Base-by-base conservation (phyloP, 1,140 invertebrate genomes). In the Drosophila virilis region DNA sequence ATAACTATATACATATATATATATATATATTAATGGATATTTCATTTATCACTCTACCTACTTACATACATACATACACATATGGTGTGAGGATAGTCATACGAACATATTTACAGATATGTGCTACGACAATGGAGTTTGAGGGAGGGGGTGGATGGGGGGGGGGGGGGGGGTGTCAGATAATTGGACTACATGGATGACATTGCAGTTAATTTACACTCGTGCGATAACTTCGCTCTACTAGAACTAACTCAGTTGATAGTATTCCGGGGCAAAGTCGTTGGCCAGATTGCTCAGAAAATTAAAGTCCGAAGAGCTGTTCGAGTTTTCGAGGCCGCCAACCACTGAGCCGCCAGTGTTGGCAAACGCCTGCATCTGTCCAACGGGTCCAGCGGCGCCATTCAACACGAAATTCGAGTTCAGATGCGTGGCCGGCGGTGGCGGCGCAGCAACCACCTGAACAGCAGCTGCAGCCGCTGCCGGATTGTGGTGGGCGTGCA, bases 201-300 rank as follows among this genome's bases (percentile, higher is more conserved):
- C 48, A 51, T 57, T 22, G 15, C 22, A 50, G 28, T 28, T 57
- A 46, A 59, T 59, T 59, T 59, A 59, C 57, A 59, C 32, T 28
- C 22, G 22, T 28, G 22, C 22, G 5, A 4, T 5, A 28, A 28
- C 22, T 33, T 9, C 17, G n/a, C 9, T 46, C 74, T 91, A 91
- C 61, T 77, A 69, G 38, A 91, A 92, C 90, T 92, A 92, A 92
- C 91, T 92, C 52, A 92, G 74, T 67, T 92, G 92, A 73, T 98
- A 98, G 91, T 98, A 98, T 92, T 98, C 97, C 0, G 97, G 97
- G 1, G 96, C 96, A 91, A 97, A 98, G 84, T 98, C 97, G 92
- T 97, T 97, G 58, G 97, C 97, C 78, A 98, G 93, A 89, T 97
- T 98, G 84, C 96, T 97, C 43, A 98, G 94, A 84, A 98, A 98